Evolutionary conservation across 2,113 vertebrate species (phyloP).

Genomic region (Calypte anna): DNA sequence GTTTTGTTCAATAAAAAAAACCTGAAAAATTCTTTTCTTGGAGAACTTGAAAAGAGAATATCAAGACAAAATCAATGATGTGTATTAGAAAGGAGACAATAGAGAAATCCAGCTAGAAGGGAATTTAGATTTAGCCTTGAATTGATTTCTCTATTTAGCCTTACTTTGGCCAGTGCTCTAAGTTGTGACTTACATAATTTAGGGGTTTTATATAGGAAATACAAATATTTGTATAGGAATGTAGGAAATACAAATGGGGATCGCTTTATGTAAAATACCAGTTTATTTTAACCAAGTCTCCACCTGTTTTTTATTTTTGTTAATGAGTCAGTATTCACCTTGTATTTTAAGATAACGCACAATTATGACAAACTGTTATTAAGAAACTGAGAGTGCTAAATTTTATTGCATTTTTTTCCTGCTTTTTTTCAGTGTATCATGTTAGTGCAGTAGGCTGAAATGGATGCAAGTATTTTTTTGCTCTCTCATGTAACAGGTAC

Average conservation of each 20-base stretch:
- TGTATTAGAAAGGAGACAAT: neutral
- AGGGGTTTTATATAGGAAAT: no score
- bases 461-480: neutral
- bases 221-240: neutral
- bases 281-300: constrained; percentile 27
- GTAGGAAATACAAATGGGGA: neutral
- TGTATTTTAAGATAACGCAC: constrained; percentile 5
- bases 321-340: constrained; percentile 46
- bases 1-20: no score
- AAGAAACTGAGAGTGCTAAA: neutral
- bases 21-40: neutral
- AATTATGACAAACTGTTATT: neutral
- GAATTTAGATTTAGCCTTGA: neutral
- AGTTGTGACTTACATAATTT: neutral
- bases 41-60: neutral
- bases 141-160: neutral
- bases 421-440: constrained; percentile 4
- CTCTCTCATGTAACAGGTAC: neutral
- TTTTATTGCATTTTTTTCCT: constrained; percentile 25
- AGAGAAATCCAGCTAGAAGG: neutral
- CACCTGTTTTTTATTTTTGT: constrained; percentile 32
- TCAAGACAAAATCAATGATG: neutral
- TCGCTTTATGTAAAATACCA: neutral
- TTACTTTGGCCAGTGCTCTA: neutral
- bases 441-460: constrained; percentile 10